Conservation (phyloP, 2,888 invertebrate species). For the Galerucella pusilla region DNA sequence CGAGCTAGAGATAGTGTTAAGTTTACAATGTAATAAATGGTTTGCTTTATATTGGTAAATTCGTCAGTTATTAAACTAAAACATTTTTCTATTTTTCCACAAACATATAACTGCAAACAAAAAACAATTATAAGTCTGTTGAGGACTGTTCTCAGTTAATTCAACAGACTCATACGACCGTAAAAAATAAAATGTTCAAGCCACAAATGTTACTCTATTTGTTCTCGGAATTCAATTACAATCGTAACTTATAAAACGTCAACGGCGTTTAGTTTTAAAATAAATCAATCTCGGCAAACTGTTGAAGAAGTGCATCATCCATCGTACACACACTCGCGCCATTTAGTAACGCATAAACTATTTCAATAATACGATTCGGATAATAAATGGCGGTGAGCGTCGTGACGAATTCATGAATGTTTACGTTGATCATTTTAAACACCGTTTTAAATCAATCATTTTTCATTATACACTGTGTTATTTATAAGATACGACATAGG, state of each 20-base stretch:
- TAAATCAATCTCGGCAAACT: neutral
- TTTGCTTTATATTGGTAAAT: too few relatives aligned
- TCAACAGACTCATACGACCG: too few relatives aligned
- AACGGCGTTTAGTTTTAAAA: neutral
- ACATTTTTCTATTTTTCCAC: too few relatives aligned
- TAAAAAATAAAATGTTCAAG: neutral
- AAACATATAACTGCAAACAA: too few relatives aligned
- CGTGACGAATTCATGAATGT: neutral
- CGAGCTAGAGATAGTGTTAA: too few relatives aligned
- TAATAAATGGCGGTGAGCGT: neutral
- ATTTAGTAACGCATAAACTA: conserved; percentile 2
- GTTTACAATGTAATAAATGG: too few relatives aligned
- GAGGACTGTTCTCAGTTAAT: too few relatives aligned
- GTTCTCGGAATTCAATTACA: neutral
- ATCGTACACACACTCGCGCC: neutral
- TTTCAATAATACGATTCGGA: neutral
- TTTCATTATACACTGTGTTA: too few relatives aligned
- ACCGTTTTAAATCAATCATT: neutral
- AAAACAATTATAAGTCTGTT: too few relatives aligned
- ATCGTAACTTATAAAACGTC: neutral
- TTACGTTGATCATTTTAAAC: neutral
- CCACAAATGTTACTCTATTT: neutral
- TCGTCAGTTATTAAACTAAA: too few relatives aligned
- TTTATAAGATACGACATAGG: too few relatives aligned
- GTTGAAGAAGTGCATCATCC: neutral